Evolutionary conservation across 2,113 vertebrate species (phyloP).

Genomic region (Athene cunicularia): DNA sequence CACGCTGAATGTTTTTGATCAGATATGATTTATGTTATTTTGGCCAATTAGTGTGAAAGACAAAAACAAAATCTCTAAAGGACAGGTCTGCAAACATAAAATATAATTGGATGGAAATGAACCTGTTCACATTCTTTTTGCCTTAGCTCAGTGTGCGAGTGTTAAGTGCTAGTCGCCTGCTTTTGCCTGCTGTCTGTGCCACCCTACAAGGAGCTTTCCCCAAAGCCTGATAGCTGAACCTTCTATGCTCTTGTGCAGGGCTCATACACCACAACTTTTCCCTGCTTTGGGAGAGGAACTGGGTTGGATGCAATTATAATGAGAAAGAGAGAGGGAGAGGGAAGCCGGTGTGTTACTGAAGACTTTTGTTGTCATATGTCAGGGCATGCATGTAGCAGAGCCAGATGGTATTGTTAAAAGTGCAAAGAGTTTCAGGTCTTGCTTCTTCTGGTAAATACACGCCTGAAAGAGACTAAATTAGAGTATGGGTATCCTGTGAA

Average conservation of each 20-base stretch:
- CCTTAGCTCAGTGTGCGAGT: background rate
- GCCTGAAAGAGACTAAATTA: background rate
- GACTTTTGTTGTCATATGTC: background rate
- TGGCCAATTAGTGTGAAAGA: constrained; percentile 55
- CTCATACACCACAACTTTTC: fast-evolving
- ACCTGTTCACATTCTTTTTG: constrained; percentile 18
- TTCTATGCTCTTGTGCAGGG: background rate
- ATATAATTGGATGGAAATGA: constrained; percentile 20
- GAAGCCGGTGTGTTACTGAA: background rate
- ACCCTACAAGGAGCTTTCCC: background rate
- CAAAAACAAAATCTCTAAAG: constrained; percentile 50
- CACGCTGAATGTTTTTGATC: background rate
- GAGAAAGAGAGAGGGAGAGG: background rate
- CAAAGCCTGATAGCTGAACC: background rate
- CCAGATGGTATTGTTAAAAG: background rate
- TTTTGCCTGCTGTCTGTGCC: background rate
- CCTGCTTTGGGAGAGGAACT: background rate
- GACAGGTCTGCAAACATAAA: constrained; percentile 31
- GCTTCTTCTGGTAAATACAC: background rate
- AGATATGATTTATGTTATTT: constrained; percentile 37
- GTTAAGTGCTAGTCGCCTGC: background rate
- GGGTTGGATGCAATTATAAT: background rate
- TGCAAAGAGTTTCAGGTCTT: background rate
- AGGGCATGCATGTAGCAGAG: background rate
- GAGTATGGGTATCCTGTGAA: background rate